Evolutionary conservation across 2,113 vertebrate species (phyloP).

Genomic region (Poecile atricapillus): DNA sequence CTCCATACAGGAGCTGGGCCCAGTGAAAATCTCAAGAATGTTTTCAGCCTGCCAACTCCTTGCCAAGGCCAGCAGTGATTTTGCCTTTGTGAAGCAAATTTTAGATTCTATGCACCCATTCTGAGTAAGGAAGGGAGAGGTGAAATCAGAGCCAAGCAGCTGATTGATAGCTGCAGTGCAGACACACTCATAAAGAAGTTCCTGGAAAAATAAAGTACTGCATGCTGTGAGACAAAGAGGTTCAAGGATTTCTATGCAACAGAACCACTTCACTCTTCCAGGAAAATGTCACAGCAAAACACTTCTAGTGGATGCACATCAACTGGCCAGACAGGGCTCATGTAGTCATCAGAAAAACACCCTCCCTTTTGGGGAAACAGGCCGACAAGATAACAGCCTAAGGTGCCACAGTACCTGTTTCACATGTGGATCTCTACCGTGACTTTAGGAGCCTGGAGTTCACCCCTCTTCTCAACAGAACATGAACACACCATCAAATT

Average conservation of each 20-base stretch:
- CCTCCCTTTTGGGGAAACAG: background rate
- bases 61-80: background rate
- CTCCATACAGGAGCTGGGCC: background rate
- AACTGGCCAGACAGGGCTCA: background rate
- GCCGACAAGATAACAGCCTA: background rate
- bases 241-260: background rate
- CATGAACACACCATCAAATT: background rate
- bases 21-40: background rate
- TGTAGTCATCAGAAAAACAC: background rate
- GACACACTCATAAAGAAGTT: background rate
- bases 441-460: background rate
- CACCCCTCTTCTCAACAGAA: background rate
- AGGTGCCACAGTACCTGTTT: background rate
- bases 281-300: background rate
- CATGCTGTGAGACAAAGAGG: background rate
- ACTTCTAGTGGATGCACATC: background rate
- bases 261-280: background rate
- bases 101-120: background rate
- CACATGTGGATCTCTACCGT: fast-evolving
- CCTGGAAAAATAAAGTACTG: background rate
- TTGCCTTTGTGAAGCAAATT: background rate
- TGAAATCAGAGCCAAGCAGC: background rate
- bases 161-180: background rate
- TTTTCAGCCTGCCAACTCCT: background rate
- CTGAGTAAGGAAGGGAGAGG: background rate